Percentiles rank a stretch among this genome's conserved stretches.
Conservation (phyloP, 2,113 vertebrate species). For the Seriola rivoliana region DNA sequence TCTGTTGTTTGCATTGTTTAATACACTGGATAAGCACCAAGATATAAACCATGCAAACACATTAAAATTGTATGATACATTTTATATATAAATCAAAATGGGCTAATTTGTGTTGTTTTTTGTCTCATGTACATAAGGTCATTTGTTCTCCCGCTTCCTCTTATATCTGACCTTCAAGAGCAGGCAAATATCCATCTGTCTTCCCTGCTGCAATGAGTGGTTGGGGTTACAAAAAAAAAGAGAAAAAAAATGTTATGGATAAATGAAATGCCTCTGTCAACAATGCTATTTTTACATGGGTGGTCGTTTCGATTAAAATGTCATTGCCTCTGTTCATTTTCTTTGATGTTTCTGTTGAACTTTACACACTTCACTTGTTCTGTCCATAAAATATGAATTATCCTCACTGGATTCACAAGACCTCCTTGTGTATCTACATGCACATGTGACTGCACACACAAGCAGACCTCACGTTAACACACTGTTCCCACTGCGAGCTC, state of each 20-base stretch:
- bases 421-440: conserved; percentile 53
- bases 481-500: conserved; percentile 11
- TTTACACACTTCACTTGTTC: conserved; percentile 86
- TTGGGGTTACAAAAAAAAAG: conserved; percentile 56
- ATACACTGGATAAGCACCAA: background rate
- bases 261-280: conserved; percentile 79
- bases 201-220: conserved; percentile 62
- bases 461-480: conserved; percentile 21
- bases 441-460: conserved; percentile 34
- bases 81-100: background rate
- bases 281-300: conserved; percentile 78
- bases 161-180: conserved; percentile 71
- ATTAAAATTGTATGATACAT: background rate
- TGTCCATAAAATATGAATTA: conserved; percentile 83
- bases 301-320: conserved; percentile 83
- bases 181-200: conserved; percentile 66
- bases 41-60: background rate
- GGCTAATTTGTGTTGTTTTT: conserved; percentile 1
- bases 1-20: conserved; percentile 12
- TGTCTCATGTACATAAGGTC: background rate
- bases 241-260: conserved; percentile 64
- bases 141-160: conserved; percentile 19
- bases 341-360: conserved; percentile 85
- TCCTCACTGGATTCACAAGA: conserved; percentile 61
- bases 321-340: conserved; percentile 84